Base-by-base conservation (phyloP, 1,140 invertebrate species). In the Drosophila takahashii region DNA sequence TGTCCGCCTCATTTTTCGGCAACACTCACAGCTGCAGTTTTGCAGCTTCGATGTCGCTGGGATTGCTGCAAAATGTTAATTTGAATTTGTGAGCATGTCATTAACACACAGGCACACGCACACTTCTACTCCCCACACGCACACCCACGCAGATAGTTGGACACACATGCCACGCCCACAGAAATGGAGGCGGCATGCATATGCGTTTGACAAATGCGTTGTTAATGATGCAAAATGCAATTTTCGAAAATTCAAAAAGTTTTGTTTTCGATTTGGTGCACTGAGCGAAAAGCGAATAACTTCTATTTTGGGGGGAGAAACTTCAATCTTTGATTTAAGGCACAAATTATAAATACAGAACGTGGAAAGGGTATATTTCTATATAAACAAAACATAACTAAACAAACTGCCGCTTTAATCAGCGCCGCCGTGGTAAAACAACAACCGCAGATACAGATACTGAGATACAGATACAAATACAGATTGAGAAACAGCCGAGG, bases 61-160 rank as follows among this genome's bases (percentile, higher is more conserved):
- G 73, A 85, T 76, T 86, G 78, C 83, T 86, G 70, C 73, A 89
- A 89, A 89, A 89, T 90, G 85, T 89, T 89, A 89, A 89, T 89
- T 89, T 89, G 85, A 89, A 89, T 89, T 89, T 89, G 85, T 89
- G 85, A 89, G 80, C 85, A 89, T 89, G 85, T 84, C 86, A 90
- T 90, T 90, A 90, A 90, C 85, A 90, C 85, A 84, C 85, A 90
- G 73, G 53, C 60, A 50, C 69, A 65, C 44, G 54, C 48, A 37
- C 74, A 52, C 47, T 50, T 51, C n/a, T 65, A 66, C 69, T 6
- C 18, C 27, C 54, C 48, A 42, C 44, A 75, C 34, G n/a, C 16
- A 42, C 39, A 42, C 37, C 6, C n/a, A n/a, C 50, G 44, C 26
- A 70, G 64, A 67, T 65, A 65, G 60, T 52, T 64, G 61, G 58